Evolutionary conservation across 2,888 invertebrate genomes (phyloP), one percentile per base, ranked within the genome.

Genomic region (Orchestes rusci): DNA sequence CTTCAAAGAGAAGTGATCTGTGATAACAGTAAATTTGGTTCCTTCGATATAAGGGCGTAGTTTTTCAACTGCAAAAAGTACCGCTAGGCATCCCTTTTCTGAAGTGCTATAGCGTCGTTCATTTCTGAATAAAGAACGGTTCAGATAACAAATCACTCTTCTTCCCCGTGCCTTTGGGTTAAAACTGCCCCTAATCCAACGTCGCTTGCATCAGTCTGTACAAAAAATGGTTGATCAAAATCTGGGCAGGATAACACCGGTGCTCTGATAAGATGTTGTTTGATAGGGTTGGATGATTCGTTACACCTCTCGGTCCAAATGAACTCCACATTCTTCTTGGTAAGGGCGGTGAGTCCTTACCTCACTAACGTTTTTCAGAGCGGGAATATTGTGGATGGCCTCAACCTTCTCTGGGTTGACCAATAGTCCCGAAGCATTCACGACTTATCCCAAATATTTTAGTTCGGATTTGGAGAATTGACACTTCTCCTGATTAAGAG

Each of bases 41-140:
- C 53, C 54, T 43, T 57, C 56, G 1, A 55, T 33, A 32, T 52
- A 58, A n/a, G 47, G 42, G 30, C 45, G 27, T 17, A 45, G 55
- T 39, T 51, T 54, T 37, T 40, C 43, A 38, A 55, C 10, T n/a
- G n/a, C 34, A 3, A 5, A 23, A 31, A 36, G 17, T 33, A 60
- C 48, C 2, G 59, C 57, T 28, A 58, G 29, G 34, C 54, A 54
- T 35, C 59, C 55, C 35, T 56, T 53, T 39, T 62, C 56, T 12
- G 54, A 54, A 3, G 52, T 51, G 7, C 33, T 33, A 38, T 30
- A 37, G 3, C 30, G 29, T 10, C 31, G 34, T 18, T 23, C 42
- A 7, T 16, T 28, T 5, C 28, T 8, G 13, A 12, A 35, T 16
- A 42, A n/a, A 3, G 15, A 31, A 16, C 42, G 42, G 16, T 29